phyloP scores from a whole-genome alignment of 2,888 invertebrate species.

The Thereva nobilitata region DNA sequence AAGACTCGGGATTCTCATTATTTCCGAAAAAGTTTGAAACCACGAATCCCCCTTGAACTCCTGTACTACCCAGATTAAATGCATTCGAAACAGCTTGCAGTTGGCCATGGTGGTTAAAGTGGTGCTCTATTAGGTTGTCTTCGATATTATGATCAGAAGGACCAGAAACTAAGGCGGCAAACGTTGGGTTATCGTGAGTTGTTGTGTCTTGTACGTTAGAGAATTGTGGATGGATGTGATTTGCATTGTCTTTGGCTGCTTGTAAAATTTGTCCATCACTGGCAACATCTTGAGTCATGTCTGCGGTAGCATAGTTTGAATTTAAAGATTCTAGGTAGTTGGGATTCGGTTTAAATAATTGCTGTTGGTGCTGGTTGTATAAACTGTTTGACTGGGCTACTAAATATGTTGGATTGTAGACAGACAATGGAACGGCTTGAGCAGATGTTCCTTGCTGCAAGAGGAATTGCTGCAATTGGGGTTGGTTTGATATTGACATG shows the following conservation, averaged over 20 bases:
- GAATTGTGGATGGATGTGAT: slow-evolving; percentile 51
- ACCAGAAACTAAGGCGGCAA: slow-evolving; percentile 54
- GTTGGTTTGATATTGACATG: slow-evolving; percentile 58
- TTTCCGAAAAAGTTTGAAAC: slow-evolving; percentile 55
- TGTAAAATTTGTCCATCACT: slow-evolving; percentile 57
- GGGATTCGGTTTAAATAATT: slow-evolving; percentile 62
- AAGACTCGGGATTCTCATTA: slow-evolving; percentile 49
- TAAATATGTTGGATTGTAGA: slow-evolving; percentile 56
- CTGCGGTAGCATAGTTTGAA: slow-evolving; percentile 51
- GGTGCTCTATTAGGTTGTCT: slow-evolving; percentile 40
- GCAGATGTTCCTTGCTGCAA: slow-evolving; percentile 50
- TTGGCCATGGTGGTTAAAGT: slow-evolving; percentile 45
- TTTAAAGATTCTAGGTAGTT: slow-evolving; percentile 57
- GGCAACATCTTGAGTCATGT: slow-evolving; percentile 55
- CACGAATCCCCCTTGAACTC: slow-evolving; percentile 52
- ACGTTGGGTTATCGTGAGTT: slow-evolving; percentile 48
- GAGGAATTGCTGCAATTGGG: slow-evolving; percentile 54
- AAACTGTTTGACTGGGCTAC: slow-evolving; percentile 58
- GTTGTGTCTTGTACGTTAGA: slow-evolving; percentile 39
- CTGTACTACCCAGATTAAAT: slow-evolving; percentile 48
- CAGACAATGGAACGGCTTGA: slow-evolving; percentile 50
- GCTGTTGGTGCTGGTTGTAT: slow-evolving; percentile 51
- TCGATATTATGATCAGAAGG: slow-evolving; percentile 46
- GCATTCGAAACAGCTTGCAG: slow-evolving; percentile 49
- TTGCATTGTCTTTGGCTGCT: slow-evolving; percentile 51